phyloP scores from a whole-genome alignment of 2,888 invertebrate species.

The Halictus ligatus region DNA sequence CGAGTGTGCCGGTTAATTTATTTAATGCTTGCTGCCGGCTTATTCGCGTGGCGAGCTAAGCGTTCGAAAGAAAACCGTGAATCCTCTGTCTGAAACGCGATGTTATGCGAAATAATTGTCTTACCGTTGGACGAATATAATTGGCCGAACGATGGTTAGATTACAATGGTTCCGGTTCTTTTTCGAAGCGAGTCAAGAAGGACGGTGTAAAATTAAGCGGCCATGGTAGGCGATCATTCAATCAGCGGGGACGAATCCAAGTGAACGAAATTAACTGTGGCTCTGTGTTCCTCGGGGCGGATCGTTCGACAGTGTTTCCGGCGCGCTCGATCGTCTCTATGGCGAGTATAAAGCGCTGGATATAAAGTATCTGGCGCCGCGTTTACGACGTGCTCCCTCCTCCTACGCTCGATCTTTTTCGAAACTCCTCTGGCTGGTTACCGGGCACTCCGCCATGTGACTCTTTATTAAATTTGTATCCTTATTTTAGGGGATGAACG shows the following conservation, averaged over 20 bases:
- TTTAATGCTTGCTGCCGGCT: slow-evolving; percentile 16
- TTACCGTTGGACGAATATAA: too few species aligned
- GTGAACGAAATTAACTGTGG: slow-evolving; percentile 6
- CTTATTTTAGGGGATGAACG: neutral
- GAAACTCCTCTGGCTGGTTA: slow-evolving; percentile 6
- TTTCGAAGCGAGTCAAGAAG: neutral
- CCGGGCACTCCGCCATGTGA: slow-evolving; percentile 1
- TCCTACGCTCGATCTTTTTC: slow-evolving; percentile 67
- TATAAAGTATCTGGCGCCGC: slow-evolving; percentile 70
- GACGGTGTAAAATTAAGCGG: slow-evolving; percentile 1
- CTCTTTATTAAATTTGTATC: slow-evolving; percentile 8
- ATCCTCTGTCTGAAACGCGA: neutral
- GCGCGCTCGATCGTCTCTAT: slow-evolving; percentile 46
- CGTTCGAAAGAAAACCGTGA: neutral
- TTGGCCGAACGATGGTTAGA: too few species aligned
- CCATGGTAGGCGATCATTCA: slow-evolving; percentile 3
- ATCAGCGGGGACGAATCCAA: slow-evolving; percentile 2
- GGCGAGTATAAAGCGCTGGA: slow-evolving; percentile 62
- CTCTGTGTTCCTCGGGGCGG: neutral
- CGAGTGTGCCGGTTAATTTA: slow-evolving; percentile 41
- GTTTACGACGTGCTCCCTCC: slow-evolving; percentile 68
- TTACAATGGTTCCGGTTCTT: too few species aligned
- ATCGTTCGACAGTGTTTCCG: slow-evolving; percentile 28
- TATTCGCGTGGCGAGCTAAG: neutral
- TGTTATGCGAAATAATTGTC: neutral